Base-by-base conservation (phyloP, 2,113 vertebrate species). In the Phocoena phocoena region DNA sequence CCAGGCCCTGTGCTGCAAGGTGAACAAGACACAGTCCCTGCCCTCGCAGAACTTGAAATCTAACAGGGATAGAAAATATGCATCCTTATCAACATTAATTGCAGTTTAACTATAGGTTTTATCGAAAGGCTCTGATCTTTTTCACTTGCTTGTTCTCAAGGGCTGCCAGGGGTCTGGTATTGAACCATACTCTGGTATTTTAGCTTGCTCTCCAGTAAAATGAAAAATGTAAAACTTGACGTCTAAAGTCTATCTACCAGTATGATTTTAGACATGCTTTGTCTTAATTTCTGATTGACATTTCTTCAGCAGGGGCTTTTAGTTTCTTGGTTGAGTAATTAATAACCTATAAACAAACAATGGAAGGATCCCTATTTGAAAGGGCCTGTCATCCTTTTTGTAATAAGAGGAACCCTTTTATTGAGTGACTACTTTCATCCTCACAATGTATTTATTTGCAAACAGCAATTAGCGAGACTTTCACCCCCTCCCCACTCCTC, bases 381-480 rank as follows among this genome's bases (percentile, higher is more conserved):
- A 93, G 15, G 26, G 86, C 12, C 20, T 70, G 26, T n/a, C 65
- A 71, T 60, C 38, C 5, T 31, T 73, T 93, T 77, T 70, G 28
- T 97, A 86, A 71, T 23, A 47, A 94, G 67, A 88, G 38, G 62
- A 94, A 90, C 94, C 2, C 6, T 94, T 96, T 90, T 67, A 25
- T 86, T 6, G 63, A 26, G 5, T 73, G 73, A 80, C 44, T 73
- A 31, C 84, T 81, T 93, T 88, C 12, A 82, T 92, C 74, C 44
- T 86, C 25, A 44, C 20, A 68, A 20, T 77, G 9, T 9, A 92
- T 77, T 92, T 94, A 38, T 70, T 73, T 94, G 41, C 26, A 92
- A 68, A 18, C 55, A 96, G 55, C 25, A 89, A 70, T 95, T 90
- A 91, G 38, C 86, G 53, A 95, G 53, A 53, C 13, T 74, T 85